A percentile compares a stretch with the other conserved stretches of the same genome.
Conservation (phyloP, 1,140 invertebrate species). For the Prorops nasuta region DNA sequence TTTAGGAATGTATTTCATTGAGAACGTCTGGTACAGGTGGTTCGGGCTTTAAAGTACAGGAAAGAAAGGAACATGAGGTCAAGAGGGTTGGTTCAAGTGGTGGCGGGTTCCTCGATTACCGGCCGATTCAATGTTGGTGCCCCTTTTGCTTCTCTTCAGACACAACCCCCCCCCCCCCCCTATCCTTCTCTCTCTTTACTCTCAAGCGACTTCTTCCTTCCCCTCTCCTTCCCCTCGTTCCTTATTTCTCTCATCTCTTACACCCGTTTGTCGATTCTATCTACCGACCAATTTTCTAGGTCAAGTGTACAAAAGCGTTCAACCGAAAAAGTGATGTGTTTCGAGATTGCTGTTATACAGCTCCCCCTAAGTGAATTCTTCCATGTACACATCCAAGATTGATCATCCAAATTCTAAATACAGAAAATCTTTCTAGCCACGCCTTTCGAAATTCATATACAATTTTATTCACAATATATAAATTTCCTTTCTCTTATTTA, state of each 20-base stretch:
- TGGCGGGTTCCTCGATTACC: slow-evolving; percentile 21
- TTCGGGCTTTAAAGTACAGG: slow-evolving; percentile 14
- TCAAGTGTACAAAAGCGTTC: slow-evolving; percentile 19
- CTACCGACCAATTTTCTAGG: slow-evolving; percentile 23
- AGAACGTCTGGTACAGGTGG: too few relatives aligned
- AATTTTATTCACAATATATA: too few relatives aligned
- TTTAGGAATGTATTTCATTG: too few relatives aligned
- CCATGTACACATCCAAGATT: too few relatives aligned
- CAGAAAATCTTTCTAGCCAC: too few relatives aligned
- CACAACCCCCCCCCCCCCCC: neutral
- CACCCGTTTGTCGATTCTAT: slow-evolving; percentile 29
- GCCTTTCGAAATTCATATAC: too few relatives aligned
- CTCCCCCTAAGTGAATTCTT: too few relatives aligned
- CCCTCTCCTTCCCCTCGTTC: neutral
- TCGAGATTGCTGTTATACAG: too few relatives aligned
- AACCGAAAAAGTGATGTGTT: too few relatives aligned
- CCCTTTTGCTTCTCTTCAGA: slow-evolving; percentile 12
- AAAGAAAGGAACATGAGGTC: slow-evolving; percentile 27
- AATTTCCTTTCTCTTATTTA: too few relatives aligned
- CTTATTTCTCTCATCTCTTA: slow-evolving; percentile 5
- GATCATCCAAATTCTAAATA: too few relatives aligned
- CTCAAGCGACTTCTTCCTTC: neutral
- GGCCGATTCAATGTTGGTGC: slow-evolving; percentile 24
- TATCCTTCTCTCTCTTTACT: neutral
- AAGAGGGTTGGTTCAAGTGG: slow-evolving; percentile 29